These are phyloP conservation scores for Thomomys bottae DNA, from an alignment of 2,113 vertebrate genomes.

Conservation along the genomic window DNA sequence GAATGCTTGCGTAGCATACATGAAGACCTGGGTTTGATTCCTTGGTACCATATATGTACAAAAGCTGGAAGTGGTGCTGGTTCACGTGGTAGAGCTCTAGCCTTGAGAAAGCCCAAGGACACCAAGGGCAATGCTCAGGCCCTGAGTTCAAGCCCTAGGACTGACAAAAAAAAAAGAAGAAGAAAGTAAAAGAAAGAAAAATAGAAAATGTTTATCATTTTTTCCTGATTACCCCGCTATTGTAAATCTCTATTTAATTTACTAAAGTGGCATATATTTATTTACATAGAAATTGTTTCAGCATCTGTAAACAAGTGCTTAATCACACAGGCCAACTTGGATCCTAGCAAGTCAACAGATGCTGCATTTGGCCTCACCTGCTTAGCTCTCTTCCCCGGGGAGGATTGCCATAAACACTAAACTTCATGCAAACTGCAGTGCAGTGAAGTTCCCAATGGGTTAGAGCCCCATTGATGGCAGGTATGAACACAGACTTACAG, in stretches of 20 bases:
- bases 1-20: no score
- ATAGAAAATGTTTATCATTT: neutral
- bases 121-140: no score
- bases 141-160: no score
- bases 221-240: neutral
- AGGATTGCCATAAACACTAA: slow-evolving; percentile 58
- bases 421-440: slow-evolving; percentile 23
- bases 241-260: neutral
- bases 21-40: no score
- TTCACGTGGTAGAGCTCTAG: no score
- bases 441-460: neutral
- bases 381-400: slow-evolving; percentile 37
- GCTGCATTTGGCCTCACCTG: slow-evolving; percentile 67
- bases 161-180: no score
- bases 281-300: neutral
- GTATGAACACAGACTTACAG: neutral
- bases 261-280: neutral
- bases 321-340: neutral
- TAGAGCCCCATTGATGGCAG: neutral
- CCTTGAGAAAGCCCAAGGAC: no score
- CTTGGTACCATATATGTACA: no score
- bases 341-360: slow-evolving; percentile 67
- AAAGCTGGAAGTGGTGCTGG: no score
- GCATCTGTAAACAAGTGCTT: neutral
- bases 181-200: no score